Percentiles rank a stretch among this genome's conserved stretches.
phyloP scores from a whole-genome alignment of 1,140 invertebrate genomes.

The Orius laevigatus region DNA sequence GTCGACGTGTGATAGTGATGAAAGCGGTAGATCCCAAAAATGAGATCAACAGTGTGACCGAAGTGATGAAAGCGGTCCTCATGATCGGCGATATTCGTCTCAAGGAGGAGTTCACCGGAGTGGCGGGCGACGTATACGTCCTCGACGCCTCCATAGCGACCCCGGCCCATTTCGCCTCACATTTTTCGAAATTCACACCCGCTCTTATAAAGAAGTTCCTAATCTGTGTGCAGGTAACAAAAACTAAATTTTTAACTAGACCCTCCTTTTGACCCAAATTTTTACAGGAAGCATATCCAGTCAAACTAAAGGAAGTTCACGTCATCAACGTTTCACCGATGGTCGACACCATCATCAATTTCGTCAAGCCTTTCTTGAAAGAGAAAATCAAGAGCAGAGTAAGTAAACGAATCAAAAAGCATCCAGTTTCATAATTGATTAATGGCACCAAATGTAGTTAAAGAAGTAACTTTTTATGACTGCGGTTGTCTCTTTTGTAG shows the following conservation, averaged over 20 bases:
- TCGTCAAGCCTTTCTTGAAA: conserved; percentile 69
- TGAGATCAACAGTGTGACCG: conserved; percentile 39
- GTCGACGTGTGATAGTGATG: conserved; percentile 55
- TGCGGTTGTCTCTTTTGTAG: too few relatives aligned
- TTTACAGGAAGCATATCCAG: conserved; percentile 61
- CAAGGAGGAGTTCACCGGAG: conserved; percentile 52
- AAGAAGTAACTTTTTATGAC: too few relatives aligned
- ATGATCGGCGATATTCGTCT: conserved; percentile 71
- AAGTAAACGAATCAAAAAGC: conserved; percentile 14
- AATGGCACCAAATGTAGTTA: too few relatives aligned
- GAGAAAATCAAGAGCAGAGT: conserved; percentile 65
- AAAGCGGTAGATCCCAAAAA: conserved; percentile 33
- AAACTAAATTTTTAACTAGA: too few relatives aligned
- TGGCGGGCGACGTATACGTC: conserved; percentile 66
- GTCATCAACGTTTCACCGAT: conserved; percentile 66
- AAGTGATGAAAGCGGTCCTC: conserved; percentile 57
- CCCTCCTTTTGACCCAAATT: neutral
- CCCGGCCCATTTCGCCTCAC: conserved; percentile 48
- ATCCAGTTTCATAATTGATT: too few relatives aligned
- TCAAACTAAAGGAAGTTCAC: conserved; percentile 70
- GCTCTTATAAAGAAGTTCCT: conserved; percentile 62
- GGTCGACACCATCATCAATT: conserved; percentile 63
- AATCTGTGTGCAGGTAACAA: conserved; percentile 50
- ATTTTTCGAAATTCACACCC: conserved; percentile 62
- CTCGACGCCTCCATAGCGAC: conserved; percentile 57